Evolutionary conservation across 1,140 invertebrate genomes (phyloP), one percentile per base, ranked within the genome.

Genomic region (Scaptomyza graminum): DNA sequence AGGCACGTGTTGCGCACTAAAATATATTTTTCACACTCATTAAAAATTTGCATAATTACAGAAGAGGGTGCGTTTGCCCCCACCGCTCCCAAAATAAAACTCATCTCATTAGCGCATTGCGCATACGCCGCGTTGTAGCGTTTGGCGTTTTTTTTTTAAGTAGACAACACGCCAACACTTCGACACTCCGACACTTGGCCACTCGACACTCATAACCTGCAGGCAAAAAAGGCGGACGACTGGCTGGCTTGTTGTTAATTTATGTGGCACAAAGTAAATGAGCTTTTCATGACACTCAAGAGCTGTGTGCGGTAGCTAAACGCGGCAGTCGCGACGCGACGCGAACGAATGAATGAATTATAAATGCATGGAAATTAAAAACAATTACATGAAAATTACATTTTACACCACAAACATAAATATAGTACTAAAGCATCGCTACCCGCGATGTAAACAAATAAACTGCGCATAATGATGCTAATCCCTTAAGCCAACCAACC

Each of bases 1-100:
- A 39, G 60, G 46, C 80, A 81, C 83, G 76, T 88, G 79, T 88
- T 82, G 83, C 61, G 46, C 57, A 50, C 16, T 41, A n/a, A 3
- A 46, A 72, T 67, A 66, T 66, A 74, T 74, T 76, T 88, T 88
- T 88, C 66, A 83, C 72, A 76, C 79, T 88, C 84, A 88, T 88
- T 88, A 88, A 55, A 83, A 88, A 88, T 88, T 88, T 88, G 84
- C 83, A 88, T 88, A 88, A 88, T 88, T 88, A 83, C 79, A 50
- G 43, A 64, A 43, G 62, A 50, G 62, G 59, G 71, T 57, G 62
- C 46, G 54, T 2, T 28, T 28, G 6, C 28, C 28, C 18, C 18
- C 2, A 22, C 18, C 16, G 34, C 16, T 2, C 18, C 2, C 18
- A 22, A 22, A 22, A 22, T 0, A 31, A 54, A 41, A 51, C 46